phyloP scores from a whole-genome alignment of 2,888 invertebrate species.

The Clitarchus hookeri region DNA sequence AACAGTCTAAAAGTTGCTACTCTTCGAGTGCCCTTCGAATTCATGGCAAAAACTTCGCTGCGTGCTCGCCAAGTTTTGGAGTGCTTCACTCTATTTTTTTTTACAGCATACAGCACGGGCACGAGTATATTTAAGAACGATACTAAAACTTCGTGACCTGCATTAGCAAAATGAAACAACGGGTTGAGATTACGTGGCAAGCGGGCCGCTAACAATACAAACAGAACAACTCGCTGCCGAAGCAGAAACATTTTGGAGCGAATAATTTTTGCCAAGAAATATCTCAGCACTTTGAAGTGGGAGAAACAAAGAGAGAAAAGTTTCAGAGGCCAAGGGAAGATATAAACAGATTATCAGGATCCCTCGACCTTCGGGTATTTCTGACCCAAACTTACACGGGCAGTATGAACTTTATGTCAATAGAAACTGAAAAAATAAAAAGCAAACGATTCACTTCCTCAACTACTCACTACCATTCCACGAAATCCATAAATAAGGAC shows the following conservation, averaged over 20 bases:
- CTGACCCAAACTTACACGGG: no score
- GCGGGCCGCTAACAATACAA: neutral
- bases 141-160: neutral
- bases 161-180: neutral
- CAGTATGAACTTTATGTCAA: no score
- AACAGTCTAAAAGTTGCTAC: neutral
- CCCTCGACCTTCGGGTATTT: no score
- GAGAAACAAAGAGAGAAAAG: no score
- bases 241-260: neutral
- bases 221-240: neutral
- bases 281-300: no score
- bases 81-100: neutral
- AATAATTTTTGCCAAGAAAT: no score
- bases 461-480: no score
- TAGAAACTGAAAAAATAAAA: no score
- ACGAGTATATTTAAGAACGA: neutral
- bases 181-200: neutral
- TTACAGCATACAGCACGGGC: neutral
- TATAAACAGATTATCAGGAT: no score
- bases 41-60: neutral
- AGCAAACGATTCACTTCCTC: no score
- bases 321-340: no score
- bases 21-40: neutral
- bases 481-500: no score
- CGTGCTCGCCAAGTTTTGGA: neutral